Evolutionary conservation across 2,797 vertebrate species (phyloP).

Genomic region (Amphiprion clarkii): DNA sequence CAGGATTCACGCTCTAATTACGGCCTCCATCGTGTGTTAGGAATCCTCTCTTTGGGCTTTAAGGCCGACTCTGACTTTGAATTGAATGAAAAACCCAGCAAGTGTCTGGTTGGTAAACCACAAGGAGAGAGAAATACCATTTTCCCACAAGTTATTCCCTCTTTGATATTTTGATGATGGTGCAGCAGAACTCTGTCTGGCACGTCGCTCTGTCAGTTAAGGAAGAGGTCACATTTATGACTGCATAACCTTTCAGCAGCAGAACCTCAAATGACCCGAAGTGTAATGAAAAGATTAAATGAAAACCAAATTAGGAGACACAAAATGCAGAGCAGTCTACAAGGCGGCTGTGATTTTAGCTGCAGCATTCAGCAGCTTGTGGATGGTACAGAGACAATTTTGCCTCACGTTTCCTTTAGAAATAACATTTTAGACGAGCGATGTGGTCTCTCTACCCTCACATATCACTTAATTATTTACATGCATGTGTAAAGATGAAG

Average conservation of each 20-base stretch:
- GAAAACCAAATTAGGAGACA: background rate
- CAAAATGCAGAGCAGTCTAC: background rate
- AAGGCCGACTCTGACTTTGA: conserved; percentile 4
- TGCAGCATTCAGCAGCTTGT: background rate
- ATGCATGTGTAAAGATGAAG: too few relatives aligned
- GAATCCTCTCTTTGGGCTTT: conserved; percentile 6
- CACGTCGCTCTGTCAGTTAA: background rate
- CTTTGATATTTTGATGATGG: conserved; percentile 6
- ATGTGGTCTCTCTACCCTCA: too few relatives aligned
- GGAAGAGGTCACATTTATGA: background rate
- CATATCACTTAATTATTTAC: too few relatives aligned
- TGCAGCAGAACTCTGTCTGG: background rate
- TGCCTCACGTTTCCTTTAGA: background rate
- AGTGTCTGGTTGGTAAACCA: background rate
- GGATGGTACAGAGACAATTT: background rate
- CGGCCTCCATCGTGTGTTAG: background rate
- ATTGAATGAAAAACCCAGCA: background rate
- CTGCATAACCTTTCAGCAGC: background rate
- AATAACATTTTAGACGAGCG: too few relatives aligned
- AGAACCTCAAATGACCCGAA: background rate
- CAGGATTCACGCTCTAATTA: conserved; percentile 14
- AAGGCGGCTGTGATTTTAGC: background rate
- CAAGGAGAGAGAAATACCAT: background rate
- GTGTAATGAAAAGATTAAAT: conserved; percentile 1
- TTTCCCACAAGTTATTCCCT: conserved; percentile 18